Base-by-base conservation (phyloP, 2,113 vertebrate species). In the Cheirogaleus medius region DNA sequence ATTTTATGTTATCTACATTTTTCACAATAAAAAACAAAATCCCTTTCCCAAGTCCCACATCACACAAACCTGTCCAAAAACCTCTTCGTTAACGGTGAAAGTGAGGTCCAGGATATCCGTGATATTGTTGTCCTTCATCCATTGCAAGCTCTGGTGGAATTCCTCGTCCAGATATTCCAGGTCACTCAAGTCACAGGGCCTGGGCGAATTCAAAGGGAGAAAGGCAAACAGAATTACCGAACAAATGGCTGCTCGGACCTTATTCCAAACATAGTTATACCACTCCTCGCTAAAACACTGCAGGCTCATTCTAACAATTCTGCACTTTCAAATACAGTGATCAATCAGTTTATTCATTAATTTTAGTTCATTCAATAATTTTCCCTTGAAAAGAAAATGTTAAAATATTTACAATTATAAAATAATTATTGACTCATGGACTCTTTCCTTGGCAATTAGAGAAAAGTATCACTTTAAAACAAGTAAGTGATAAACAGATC, bases 51-150 rank as follows among this genome's bases (percentile, higher is more conserved):
- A 97, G 11, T 4, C n/a, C 39, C 37, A 5, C 11, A 14, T 87
- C 91, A 86, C 82, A 97, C 98, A 98, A 95, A 99, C 99, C 99
- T 99, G 99, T 96, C 99, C 99, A 98, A 99, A 99, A 95, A 99
- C 99, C 98, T 99, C 99, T 98, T 99, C 99, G 0, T 99, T 99
- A 91, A 99, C 99, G 0, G 99, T 99, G 98, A 99, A 99, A 81
- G 99, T 99, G 93, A 99, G 99, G 97, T 99, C 99, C 66, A 99
- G 98, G 96, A 99, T 99, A 97, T 99, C 99, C 7, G 99, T 99
- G 98, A 99, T 99, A 98, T 99, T 99, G 42, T 99, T 99, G 98
- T 99, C 99, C 93, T 99, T 99, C 99, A 99, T 99, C 99, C 99
- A 99, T 94, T 99, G 99, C 96, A 99, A 98, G 78, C 99, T 99